These are phyloP conservation scores for Odocoileus virginianus DNA, from an alignment of 2,113 vertebrate species.

Conservation along the genomic window DNA sequence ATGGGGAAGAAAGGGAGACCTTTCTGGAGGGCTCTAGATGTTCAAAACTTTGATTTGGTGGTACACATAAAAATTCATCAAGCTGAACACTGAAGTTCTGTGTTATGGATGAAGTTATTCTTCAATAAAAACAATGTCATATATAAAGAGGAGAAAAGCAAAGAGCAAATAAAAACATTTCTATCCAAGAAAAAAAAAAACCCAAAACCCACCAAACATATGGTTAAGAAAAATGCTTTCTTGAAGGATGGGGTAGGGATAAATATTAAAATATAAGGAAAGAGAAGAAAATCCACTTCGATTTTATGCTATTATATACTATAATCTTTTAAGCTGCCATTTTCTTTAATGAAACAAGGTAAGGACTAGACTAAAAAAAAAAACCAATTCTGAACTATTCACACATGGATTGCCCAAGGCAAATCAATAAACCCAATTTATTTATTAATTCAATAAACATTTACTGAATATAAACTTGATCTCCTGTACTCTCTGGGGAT, in stretches of 20 bases:
- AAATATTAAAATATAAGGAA: not conserved
- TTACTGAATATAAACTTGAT: not conserved
- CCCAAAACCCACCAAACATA: not conserved
- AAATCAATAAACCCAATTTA: conserved; percentile 8
- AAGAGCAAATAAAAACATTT: not conserved
- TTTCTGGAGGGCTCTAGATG: not conserved
- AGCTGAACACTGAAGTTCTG: not conserved
- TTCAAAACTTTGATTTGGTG: not conserved
- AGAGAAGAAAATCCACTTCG: not conserved
- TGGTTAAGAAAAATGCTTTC: not conserved
- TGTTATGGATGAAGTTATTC: not conserved
- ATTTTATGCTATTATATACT: not conserved
- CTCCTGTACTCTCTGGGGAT: not conserved
- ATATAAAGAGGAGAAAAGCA: not conserved
- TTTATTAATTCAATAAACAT: conserved; percentile 20
- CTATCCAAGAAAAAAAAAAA: not conserved
- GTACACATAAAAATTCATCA: not conserved
- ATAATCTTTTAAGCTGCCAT: not conserved
- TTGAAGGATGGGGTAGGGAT: not conserved
- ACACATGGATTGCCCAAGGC: not conserved
- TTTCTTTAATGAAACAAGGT: not conserved
- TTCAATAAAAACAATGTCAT: not conserved
- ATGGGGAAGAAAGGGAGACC: too few relatives aligned
- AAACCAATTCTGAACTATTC: not conserved
- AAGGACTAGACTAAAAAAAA: not conserved